Evolutionary conservation across 2,888 invertebrate genomes (phyloP).

Genomic region (Eristalis intricaria): DNA sequence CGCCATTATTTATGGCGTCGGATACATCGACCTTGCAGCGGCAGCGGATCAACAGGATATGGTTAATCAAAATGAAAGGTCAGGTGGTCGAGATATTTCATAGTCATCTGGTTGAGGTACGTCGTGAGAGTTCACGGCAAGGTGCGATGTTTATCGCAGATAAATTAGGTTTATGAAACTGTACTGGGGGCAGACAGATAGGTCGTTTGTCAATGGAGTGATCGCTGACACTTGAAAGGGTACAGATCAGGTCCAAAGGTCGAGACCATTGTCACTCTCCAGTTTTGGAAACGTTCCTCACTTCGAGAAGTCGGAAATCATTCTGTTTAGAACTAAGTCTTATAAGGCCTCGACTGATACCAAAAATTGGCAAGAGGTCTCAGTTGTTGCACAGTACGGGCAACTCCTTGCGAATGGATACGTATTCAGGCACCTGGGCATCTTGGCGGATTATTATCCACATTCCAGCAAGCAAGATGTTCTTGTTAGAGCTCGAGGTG

Average conservation of each 20-base stretch:
- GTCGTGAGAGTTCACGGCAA: neutral
- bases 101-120: neutral
- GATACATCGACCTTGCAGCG: slow-evolving; percentile 42
- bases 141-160: neutral
- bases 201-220: too few relatives aligned
- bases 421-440: too few relatives aligned
- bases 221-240: neutral
- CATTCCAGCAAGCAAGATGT: too few relatives aligned
- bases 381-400: too few relatives aligned
- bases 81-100: slow-evolving; percentile 37
- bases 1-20: slow-evolving; percentile 13
- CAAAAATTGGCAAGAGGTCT: too few relatives aligned
- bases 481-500: too few relatives aligned
- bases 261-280: neutral
- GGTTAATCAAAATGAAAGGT: slow-evolving; percentile 42
- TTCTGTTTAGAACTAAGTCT: too few relatives aligned
- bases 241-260: neutral
- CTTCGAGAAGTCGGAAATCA: too few relatives aligned
- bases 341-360: too few relatives aligned
- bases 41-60: slow-evolving; percentile 34
- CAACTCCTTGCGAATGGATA: too few relatives aligned
- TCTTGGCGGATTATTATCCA: too few relatives aligned
- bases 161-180: neutral
- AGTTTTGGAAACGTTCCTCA: neutral
- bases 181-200: too few relatives aligned